Evolutionary conservation across 1,140 invertebrate genomes (phyloP).

Genomic region (Triops longicaudatus): DNA sequence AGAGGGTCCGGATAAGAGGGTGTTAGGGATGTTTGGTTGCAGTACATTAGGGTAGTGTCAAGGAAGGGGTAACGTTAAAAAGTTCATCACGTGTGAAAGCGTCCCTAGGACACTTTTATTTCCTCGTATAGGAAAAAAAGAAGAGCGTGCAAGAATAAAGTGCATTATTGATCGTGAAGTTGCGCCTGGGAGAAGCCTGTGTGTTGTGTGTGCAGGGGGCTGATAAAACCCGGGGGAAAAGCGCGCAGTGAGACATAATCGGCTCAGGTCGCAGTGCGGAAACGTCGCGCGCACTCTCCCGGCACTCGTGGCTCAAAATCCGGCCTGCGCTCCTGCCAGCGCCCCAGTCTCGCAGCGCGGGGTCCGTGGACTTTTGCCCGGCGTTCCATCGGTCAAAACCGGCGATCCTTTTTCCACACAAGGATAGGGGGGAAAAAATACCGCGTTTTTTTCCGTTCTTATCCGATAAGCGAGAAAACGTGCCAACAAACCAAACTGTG

Average conservation of each 20-base stretch:
- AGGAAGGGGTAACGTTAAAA: neutral
- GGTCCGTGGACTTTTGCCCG: neutral
- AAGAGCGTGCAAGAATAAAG: neutral
- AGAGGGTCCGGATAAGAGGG: no score
- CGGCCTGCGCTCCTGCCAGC: neutral
- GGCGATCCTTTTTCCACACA: neutral
- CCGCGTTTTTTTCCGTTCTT: no score
- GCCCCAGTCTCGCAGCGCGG: neutral
- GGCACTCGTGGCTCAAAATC: neutral
- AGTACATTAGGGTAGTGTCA: no score
- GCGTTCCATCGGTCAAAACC: neutral
- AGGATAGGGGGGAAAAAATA: no score
- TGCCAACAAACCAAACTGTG: neutral
- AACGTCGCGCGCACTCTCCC: conserved; percentile 1
- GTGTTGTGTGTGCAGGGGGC: no score
- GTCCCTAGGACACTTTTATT: neutral
- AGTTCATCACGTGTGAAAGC: neutral
- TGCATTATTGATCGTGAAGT: conserved; percentile 1
- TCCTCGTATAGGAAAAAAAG: no score
- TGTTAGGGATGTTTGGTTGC: no score
- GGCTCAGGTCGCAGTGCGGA: conserved; percentile 2
- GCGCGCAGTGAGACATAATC: neutral
- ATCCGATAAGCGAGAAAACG: neutral
- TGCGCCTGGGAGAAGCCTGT: neutral
- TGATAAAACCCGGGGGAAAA: neutral